Conservation (phyloP, 2,888 invertebrate genomes). For the Drosophila borealis region DNA sequence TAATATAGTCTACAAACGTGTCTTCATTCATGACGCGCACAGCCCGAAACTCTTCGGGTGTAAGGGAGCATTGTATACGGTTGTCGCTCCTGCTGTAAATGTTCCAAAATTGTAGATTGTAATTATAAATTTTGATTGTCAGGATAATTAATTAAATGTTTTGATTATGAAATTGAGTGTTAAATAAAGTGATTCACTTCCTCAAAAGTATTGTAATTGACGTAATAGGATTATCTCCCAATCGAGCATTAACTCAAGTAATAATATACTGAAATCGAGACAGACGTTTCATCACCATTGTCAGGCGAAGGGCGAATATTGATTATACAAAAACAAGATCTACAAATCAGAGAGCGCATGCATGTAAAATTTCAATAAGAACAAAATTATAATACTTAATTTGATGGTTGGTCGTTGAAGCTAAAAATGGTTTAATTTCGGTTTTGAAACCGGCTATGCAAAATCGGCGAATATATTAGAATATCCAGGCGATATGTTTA, state of each 20-base stretch:
- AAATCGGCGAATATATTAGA: slow-evolving; percentile 17
- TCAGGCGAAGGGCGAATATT: slow-evolving; percentile 3
- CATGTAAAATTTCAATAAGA: slow-evolving; percentile 3
- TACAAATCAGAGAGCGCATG: not conserved
- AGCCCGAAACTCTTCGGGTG: slow-evolving; percentile 64
- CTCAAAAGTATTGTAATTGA: not conserved
- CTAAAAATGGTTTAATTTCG: not conserved
- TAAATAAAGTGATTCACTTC: not conserved
- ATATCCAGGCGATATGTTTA: slow-evolving; percentile 2
- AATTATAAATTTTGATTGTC: not conserved
- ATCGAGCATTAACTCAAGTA: not conserved
- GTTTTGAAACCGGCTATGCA: slow-evolving; percentile 50
- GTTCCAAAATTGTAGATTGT: slow-evolving; percentile 18
- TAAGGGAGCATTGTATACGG: slow-evolving; percentile 41
- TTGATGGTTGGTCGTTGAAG: slow-evolving; percentile 3
- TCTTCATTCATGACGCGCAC: slow-evolving; percentile 67
- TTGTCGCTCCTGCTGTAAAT: slow-evolving; percentile 48
- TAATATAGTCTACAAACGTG: slow-evolving; percentile 63
- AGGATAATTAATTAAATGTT: not conserved
- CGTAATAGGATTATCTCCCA: not conserved
- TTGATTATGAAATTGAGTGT: too few species aligned
- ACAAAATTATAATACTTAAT: slow-evolving; percentile 43
- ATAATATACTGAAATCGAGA: slow-evolving; percentile 4
- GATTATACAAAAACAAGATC: slow-evolving; percentile 5
- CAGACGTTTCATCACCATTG: slow-evolving; percentile 7